These are phyloP conservation scores for Rhinichthys klamathensis DNA, from an alignment of 2,113 vertebrate genomes.

Conservation along the genomic window DNA sequence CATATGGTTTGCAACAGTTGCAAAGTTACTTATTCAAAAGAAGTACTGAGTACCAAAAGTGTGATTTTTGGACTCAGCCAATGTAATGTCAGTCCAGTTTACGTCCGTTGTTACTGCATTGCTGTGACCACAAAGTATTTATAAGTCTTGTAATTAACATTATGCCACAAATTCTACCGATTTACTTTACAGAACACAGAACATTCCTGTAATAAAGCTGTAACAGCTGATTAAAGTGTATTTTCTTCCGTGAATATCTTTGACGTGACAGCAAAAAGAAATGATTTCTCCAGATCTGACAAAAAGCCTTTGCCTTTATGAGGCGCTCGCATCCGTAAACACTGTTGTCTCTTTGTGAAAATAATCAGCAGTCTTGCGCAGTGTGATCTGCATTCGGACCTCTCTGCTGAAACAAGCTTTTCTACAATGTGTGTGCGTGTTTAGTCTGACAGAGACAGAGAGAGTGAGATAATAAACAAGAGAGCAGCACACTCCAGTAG, in stretches of 20 bases:
- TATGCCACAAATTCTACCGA: neutral
- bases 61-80: too few species aligned
- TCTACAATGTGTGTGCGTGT: conserved; percentile 29
- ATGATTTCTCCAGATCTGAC: neutral
- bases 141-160: neutral
- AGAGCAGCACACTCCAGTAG: neutral
- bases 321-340: neutral
- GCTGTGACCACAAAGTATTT: neutral
- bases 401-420: conserved; percentile 32
- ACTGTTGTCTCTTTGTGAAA: neutral
- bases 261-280: neutral
- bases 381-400: conserved; percentile 24
- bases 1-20: neutral
- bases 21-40: neutral
- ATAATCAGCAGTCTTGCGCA: conserved; percentile 11
- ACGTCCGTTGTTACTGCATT: neutral
- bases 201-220: neutral
- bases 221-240: neutral
- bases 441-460: conserved; percentile 8
- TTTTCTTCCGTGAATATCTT: neutral
- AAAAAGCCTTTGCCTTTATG: neutral
- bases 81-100: neutral
- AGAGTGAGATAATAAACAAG: conserved; percentile 30
- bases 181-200: neutral
- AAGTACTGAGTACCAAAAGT: too few species aligned